phyloP scores from a whole-genome alignment of 1,140 invertebrate species.

The Panagrolaimus sp. region DNA sequence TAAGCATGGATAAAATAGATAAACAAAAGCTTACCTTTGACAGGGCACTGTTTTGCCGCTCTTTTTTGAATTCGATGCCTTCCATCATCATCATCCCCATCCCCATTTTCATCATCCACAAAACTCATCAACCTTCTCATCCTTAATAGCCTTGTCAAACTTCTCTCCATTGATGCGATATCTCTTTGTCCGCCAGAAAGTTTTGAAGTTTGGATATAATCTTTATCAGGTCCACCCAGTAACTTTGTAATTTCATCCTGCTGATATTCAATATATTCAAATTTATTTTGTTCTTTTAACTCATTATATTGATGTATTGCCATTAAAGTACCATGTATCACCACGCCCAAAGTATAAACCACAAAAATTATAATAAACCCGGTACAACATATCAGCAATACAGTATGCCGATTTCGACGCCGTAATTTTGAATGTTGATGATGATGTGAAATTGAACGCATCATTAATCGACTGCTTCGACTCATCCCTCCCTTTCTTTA shows the following conservation, averaged over 20 bases:
- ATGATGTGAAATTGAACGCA: not conserved
- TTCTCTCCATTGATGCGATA: not conserved
- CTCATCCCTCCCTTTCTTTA: too few relatives aligned
- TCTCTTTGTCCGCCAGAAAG: not conserved
- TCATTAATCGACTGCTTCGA: too few relatives aligned
- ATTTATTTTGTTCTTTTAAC: not conserved
- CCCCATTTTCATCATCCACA: not conserved
- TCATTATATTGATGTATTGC: not conserved
- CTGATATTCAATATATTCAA: slow-evolving; percentile 1
- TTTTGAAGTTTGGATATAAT: not conserved
- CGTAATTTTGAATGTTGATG: not conserved
- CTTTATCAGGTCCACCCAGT: slow-evolving; percentile 1
- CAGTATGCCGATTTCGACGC: not conserved
- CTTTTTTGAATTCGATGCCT: not conserved
- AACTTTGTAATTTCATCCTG: slow-evolving; percentile 5
- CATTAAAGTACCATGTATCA: not conserved
- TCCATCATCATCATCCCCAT: not conserved
- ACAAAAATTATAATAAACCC: slow-evolving; percentile 8
- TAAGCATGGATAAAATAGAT: too few relatives aligned
- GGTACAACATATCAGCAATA: not conserved
- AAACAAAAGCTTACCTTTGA: too few relatives aligned
- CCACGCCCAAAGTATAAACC: not conserved
- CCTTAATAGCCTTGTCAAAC: slow-evolving; percentile 10
- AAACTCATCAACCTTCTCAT: slow-evolving; percentile 12
- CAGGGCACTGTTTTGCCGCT: too few relatives aligned